Base-by-base conservation (phyloP, 2,888 invertebrate species). In the Maniola hyperantus region DNA sequence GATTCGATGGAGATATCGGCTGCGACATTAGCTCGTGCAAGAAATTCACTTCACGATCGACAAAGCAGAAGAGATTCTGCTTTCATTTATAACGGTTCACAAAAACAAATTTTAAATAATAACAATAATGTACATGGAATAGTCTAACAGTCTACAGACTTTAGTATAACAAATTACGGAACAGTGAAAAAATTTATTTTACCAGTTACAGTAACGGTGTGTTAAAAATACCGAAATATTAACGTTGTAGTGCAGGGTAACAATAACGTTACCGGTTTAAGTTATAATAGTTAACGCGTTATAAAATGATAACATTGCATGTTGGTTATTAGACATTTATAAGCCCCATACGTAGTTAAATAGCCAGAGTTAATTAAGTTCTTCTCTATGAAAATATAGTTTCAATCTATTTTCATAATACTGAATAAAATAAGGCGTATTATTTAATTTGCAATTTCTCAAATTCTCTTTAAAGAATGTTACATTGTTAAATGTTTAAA, bases 1-100 rank as follows among this genome's bases (percentile, higher is more conserved):
- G 92, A 92, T 69, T 92, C 92, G 20, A 89, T 91, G 89, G 92
- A 92, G 70, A 92, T 92, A 70, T 92, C 92, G 0, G 92, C 92
- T 2, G 87, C 92, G 0, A 87, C 91, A 0, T 79, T 92, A 11
- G 89, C 88, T 11, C 76, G 91, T 15, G 91, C 88, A 1, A 76
- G 89, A 11, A 82, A 75, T 71, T 90, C 91, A 0, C 63, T 89
- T 13, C 79, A 79, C 66, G 87, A 85, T 1, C 77, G 87, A 1
- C 81, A 80, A 63, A 79, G 78, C 36, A 76, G 87, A 1, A 75
- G 88, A 7, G 88, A 88, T 67, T 87, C 89, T 5, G 72, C 83
- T 0, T 82, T 77, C 69, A 75, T 76, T 44, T 70, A 85, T 48
- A 90, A 89, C 68, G 88, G 85, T 20, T 80, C 82, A 0, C 84